Evolutionary conservation across 2,113 vertebrate genomes (phyloP).

Genomic region (Drymodes brunneopygia): DNA sequence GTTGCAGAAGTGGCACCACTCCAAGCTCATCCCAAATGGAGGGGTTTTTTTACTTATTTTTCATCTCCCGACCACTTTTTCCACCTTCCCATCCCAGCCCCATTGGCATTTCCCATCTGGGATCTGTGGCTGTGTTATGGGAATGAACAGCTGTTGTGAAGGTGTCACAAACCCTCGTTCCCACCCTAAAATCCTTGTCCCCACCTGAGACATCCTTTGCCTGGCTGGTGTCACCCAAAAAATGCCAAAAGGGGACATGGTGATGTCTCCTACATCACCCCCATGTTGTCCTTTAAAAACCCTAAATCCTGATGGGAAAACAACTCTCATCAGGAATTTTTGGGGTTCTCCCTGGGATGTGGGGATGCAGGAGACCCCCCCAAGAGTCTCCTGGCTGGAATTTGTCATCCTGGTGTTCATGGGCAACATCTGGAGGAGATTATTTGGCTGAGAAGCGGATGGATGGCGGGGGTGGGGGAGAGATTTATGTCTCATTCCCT

Average conservation of each 20-base stretch:
- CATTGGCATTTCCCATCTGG: background rate
- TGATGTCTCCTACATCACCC: background rate
- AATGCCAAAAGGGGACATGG: background rate
- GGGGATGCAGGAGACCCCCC: background rate
- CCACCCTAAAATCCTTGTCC: background rate
- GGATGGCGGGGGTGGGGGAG: constrained; percentile 1
- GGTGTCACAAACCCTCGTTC: background rate
- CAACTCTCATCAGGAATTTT: background rate
- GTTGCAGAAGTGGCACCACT: accelerated
- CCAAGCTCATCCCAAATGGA: background rate
- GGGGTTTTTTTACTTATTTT: background rate
- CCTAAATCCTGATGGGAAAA: background rate
- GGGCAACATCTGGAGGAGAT: constrained; percentile 75
- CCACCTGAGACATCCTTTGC: background rate
- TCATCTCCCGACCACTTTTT: background rate
- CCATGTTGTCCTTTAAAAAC: background rate
- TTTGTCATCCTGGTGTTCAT: background rate
- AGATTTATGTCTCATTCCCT: constrained; percentile 72
- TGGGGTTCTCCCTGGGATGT: background rate
- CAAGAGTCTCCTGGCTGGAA: background rate
- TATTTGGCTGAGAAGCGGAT: constrained; percentile 64
- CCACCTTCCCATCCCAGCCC: background rate
- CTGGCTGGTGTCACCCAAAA: background rate
- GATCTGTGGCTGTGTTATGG: accelerated
- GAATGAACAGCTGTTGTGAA: background rate